These are phyloP conservation scores for Trisateles emortualis DNA, from an alignment of 2,888 invertebrate species.

Conservation along the genomic window DNA sequence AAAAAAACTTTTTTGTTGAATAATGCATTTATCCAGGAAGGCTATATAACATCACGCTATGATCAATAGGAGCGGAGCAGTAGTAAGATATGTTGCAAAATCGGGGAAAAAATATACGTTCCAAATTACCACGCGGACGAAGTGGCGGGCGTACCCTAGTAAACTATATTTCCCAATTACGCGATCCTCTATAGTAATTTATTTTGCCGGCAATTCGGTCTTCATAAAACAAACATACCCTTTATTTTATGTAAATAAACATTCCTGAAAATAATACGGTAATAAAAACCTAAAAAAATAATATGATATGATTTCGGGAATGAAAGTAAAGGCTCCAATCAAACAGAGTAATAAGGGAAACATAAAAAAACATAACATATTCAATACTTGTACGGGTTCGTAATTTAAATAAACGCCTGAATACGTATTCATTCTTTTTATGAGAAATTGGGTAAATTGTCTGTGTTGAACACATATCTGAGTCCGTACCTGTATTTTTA, in stretches of 20 bases:
- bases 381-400: slow-evolving; percentile 22
- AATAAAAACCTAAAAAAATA: slow-evolving; percentile 8
- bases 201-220: too few species aligned
- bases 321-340: slow-evolving; percentile 31
- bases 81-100: too few species aligned
- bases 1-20: too few species aligned
- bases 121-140: too few species aligned
- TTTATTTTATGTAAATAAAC: slow-evolving; percentile 5
- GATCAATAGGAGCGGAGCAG: too few species aligned
- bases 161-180: too few species aligned
- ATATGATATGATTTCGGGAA: slow-evolving; percentile 13
- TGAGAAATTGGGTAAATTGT: slow-evolving; percentile 16
- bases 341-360: slow-evolving; percentile 20
- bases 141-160: too few species aligned
- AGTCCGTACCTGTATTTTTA: slow-evolving; percentile 16
- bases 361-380: slow-evolving; percentile 42
- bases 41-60: too few species aligned
- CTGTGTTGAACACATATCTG: slow-evolving; percentile 8
- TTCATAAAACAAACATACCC: slow-evolving; percentile 2
- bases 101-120: too few species aligned
- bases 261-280: slow-evolving; percentile 7
- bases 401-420: slow-evolving; percentile 30
- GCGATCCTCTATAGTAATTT: too few species aligned
- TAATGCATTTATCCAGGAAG: too few species aligned
- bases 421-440: slow-evolving; percentile 16